Evolutionary conservation across 2,888 invertebrate species (phyloP), one percentile per base, ranked within the genome.

Genomic region (Drepanosiphum platanoidis): DNA sequence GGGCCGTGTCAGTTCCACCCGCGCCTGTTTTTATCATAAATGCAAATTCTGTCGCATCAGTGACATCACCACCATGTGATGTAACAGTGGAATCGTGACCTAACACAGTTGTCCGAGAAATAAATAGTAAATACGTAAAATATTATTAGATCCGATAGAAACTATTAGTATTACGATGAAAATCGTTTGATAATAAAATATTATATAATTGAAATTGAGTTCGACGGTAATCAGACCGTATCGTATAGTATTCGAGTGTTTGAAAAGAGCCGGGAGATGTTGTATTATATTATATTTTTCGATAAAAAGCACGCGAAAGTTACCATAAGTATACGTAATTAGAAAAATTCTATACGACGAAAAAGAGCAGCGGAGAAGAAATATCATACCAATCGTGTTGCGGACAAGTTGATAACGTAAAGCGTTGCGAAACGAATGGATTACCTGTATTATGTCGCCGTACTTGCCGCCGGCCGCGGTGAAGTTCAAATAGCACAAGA

Each of bases 371-470:
- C n/a, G n/a, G n/a, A n/a, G n/a, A n/a, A n/a, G n/a, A n/a, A n/a
- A n/a, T n/a, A n/a, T n/a, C n/a, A n/a, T n/a, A n/a, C n/a, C n/a
- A n/a, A n/a, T n/a, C n/a, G n/a, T n/a, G n/a, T n/a, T n/a, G n/a
- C n/a, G n/a, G n/a, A n/a, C n/a, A n/a, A n/a, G n/a, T n/a, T 3
- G 18, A 52, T 52, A 18, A 5, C 2, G 52, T 0, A 22, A n/a
- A 4, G 18, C 22, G 22, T 52, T 13, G 7, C 13, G 13, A 30
- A 13, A 64, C 30, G 5, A 58, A 4, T 58, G 61, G 11, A 88
- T 89, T 90, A 94, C 94, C 93, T 95, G 95, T 88, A 95, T 93
- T 88, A 95, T 92, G 89, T 95, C 95, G n/a, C 95, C 95, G 88
- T 93, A 93, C 88, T 92, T 92, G 52, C 92, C 93, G 83, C 95